Evolutionary conservation across 2,888 invertebrate species (phyloP).

Genomic region (Cheilosia scutellata): DNA sequence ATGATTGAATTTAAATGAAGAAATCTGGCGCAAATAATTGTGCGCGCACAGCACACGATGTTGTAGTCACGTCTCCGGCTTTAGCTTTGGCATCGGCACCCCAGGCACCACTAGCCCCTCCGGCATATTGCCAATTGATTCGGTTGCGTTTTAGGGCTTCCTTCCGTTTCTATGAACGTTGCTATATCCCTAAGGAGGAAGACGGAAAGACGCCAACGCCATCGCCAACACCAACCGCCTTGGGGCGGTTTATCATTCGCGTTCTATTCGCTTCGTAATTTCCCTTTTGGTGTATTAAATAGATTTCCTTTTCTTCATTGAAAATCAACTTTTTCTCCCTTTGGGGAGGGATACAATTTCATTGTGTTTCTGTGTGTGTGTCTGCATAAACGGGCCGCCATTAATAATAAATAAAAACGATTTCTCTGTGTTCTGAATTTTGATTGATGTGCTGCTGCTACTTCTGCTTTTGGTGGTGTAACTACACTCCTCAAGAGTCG

Average conservation of each 20-base stretch:
- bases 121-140: slow-evolving; percentile 73
- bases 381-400: slow-evolving; percentile 53
- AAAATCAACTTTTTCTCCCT: slow-evolving; percentile 44
- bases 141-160: slow-evolving; percentile 67
- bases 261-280: slow-evolving; percentile 48
- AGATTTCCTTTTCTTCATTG: slow-evolving; percentile 64
- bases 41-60: slow-evolving; percentile 44
- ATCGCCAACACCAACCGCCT: slow-evolving; percentile 2
- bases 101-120: neutral
- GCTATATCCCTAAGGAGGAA: slow-evolving; percentile 21
- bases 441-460: slow-evolving; percentile 65
- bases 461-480: slow-evolving; percentile 31
- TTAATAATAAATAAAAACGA: slow-evolving; percentile 73
- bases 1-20: slow-evolving; percentile 75
- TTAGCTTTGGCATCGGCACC: slow-evolving; percentile 8
- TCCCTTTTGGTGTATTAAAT: slow-evolving; percentile 65
- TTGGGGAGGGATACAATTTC: neutral
- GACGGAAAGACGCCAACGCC: neutral
- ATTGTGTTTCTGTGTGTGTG: neutral
- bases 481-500: slow-evolving; percentile 30
- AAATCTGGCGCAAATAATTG: slow-evolving; percentile 66
- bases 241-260: slow-evolving; percentile 59
- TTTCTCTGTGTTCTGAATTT: slow-evolving; percentile 75
- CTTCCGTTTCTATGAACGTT: slow-evolving; percentile 62
- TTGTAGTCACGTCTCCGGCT: neutral